Evolutionary conservation across 1,140 invertebrate species (phyloP).

Genomic region (Drosophila mojavensis): DNA sequence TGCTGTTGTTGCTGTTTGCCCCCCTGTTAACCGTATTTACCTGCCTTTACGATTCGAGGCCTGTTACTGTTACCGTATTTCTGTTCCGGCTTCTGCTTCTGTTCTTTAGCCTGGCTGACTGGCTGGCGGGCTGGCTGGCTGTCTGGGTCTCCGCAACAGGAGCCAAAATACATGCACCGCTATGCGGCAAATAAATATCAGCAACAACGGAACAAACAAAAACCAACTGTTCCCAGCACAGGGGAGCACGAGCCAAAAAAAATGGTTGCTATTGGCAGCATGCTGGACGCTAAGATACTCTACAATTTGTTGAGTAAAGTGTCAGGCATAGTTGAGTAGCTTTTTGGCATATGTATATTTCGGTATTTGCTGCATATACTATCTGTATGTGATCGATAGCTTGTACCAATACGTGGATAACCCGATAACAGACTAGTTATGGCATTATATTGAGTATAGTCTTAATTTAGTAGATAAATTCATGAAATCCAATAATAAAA

Average conservation of each 20-base stretch:
- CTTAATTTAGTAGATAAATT: too few species aligned
- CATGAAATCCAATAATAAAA: too few species aligned
- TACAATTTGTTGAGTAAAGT: background rate
- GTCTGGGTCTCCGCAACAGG: slow-evolving; percentile 24
- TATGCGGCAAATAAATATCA: slow-evolving; percentile 50
- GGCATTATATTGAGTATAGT: too few species aligned
- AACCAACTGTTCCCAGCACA: slow-evolving; percentile 8
- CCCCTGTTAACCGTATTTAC: slow-evolving; percentile 49
- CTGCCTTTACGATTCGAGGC: slow-evolving; percentile 6
- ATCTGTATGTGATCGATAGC: too few species aligned
- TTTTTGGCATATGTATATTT: too few species aligned
- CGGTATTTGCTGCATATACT: too few species aligned
- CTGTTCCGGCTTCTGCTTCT: slow-evolving; percentile 20
- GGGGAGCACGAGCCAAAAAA: background rate
- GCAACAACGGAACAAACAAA: slow-evolving; percentile 46
- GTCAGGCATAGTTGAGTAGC: background rate
- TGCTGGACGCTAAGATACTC: slow-evolving; percentile 2
- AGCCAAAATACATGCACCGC: slow-evolving; percentile 70
- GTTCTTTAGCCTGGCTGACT: slow-evolving; percentile 27
- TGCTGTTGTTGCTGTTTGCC: too few species aligned
- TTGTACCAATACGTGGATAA: too few species aligned
- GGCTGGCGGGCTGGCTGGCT: slow-evolving; percentile 35
- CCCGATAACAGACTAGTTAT: too few species aligned
- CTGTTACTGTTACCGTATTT: background rate
- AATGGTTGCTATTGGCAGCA: background rate